Conservation (phyloP, 1,140 invertebrate genomes). For the Acromyrmex charruanus region DNA sequence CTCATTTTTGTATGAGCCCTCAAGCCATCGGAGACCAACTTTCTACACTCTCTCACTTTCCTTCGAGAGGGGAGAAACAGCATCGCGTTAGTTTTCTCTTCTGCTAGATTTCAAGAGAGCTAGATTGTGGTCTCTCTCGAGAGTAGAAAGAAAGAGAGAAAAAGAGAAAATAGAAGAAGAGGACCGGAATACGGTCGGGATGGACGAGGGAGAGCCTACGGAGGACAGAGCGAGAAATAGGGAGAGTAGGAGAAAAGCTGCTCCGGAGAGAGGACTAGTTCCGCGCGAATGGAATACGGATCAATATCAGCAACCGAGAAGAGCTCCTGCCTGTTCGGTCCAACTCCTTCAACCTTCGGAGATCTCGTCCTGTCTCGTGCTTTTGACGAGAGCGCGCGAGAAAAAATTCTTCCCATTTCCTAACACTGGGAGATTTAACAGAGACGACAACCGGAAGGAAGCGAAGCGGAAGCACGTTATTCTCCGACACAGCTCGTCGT, state of each 20-base stretch:
- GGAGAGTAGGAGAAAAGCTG: conserved; percentile 27
- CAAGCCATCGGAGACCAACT: conserved; percentile 8
- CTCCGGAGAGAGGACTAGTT: conserved; percentile 54
- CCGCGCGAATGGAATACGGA: conserved; percentile 67
- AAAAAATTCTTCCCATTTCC: neutral
- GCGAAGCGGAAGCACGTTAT: conserved; percentile 24
- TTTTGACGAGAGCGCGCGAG: conserved; percentile 23
- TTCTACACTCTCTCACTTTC: conserved; percentile 22
- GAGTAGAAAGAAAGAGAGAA: neutral
- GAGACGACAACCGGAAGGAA: conserved; percentile 25
- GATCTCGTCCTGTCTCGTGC: conserved; percentile 27
- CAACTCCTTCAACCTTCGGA: conserved; percentile 13
- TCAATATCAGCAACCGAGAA: conserved; percentile 68
- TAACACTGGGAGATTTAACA: neutral
- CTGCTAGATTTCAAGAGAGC: neutral
- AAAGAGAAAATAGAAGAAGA: neutral
- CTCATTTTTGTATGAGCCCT: conserved; percentile 1
- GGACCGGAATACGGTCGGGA: neutral
- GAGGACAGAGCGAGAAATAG: neutral
- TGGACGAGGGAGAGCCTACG: neutral
- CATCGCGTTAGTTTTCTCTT: conserved; percentile 23
- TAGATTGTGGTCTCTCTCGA: neutral
- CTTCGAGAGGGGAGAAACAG: neutral
- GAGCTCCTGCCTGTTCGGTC: conserved; percentile 24
- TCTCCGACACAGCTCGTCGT: neutral